Evolutionary conservation across 2,797 vertebrate genomes (phyloP), one percentile per base, ranked within the genome.

Genomic region (Phataginus tricuspis): DNA sequence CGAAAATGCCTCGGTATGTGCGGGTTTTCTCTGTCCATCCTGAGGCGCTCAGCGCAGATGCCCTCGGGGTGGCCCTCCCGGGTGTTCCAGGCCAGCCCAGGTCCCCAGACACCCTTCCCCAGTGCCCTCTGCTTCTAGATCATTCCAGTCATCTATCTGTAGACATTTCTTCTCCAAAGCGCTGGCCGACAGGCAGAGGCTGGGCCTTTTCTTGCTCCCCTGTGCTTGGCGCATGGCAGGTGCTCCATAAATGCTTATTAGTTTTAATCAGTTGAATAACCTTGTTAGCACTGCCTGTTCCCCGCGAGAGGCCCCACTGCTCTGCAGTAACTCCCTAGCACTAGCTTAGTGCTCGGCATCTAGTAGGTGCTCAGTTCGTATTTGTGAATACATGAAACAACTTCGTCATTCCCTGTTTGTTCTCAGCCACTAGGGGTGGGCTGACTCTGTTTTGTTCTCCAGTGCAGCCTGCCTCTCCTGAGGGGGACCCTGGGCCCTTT

Each of bases 131-230:
- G 2, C 21, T 11, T 55, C 77, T 77, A 61, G 63, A 11, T 61
- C 39, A 11, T 27, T 19, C 63, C 45, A 4, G 34, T 11, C 3
- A 1, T 31, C 57, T 8, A 2, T 6, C 8, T 61, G 49, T 34
- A 42, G 42, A 2, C 31, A 11, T 7, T 1, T 25, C n/a, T 37
- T 29, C 0, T 51, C 61, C 29, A 3, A 4, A 0, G 14, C 13
- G 23, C 69, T 53, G 74, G 49, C n/a, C 11, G n/a, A 29, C 31
- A 14, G 59, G 80, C 59, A 45, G 57, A 53, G 49, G 51, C 68
- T 3, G 0, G 2, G 34, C 78, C 64, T 53, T 45, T 3, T 19
- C 51, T 10, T 5, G 42, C 68, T 51, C 12, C 53, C 15, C 31
- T 0, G n/a, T 19, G 61, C 37, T 63, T 19, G 55, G 7, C 5